phyloP scores from a whole-genome alignment of 2,113 vertebrate genomes.

The Myxocyprinus asiaticus region DNA sequence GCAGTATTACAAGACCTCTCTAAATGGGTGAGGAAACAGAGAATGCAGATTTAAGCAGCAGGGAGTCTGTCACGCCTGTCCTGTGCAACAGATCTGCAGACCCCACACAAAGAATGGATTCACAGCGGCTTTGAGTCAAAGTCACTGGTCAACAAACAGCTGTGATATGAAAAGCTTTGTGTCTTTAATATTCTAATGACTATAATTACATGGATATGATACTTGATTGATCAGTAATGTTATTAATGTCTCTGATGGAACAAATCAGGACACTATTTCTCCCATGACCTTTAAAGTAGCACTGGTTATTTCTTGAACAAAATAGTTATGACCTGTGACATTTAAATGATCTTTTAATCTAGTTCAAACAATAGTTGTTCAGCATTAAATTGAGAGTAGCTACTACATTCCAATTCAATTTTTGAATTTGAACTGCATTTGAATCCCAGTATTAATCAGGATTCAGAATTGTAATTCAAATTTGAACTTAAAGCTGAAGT shows the following conservation, averaged over 20 bases:
- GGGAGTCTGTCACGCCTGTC: slow-evolving; percentile 27
- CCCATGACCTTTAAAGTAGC: background rate
- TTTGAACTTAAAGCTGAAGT: too few relatives aligned
- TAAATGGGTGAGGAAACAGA: background rate
- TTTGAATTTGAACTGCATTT: too few relatives aligned
- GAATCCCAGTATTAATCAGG: too few relatives aligned
- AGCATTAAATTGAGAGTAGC: too few relatives aligned
- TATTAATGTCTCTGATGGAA: background rate
- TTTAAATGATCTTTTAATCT: background rate
- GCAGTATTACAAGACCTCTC: background rate
- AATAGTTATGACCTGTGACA: background rate
- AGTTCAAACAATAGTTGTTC: too few relatives aligned
- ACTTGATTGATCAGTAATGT: background rate
- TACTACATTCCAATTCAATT: too few relatives aligned
- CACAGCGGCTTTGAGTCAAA: background rate
- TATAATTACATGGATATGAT: background rate
- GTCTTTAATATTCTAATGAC: background rate
- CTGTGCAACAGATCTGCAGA: background rate
- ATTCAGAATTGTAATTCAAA: too few relatives aligned
- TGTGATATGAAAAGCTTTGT: too few relatives aligned
- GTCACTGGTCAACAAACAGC: background rate
- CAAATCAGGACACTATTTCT: too few relatives aligned
- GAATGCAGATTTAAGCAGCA: background rate
- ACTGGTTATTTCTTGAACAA: background rate
- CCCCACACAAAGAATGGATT: slow-evolving; percentile 4